Evolutionary conservation across 2,888 invertebrate genomes (phyloP), one percentile per base, ranked within the genome.

Genomic region (Oscheius sp.): DNA sequence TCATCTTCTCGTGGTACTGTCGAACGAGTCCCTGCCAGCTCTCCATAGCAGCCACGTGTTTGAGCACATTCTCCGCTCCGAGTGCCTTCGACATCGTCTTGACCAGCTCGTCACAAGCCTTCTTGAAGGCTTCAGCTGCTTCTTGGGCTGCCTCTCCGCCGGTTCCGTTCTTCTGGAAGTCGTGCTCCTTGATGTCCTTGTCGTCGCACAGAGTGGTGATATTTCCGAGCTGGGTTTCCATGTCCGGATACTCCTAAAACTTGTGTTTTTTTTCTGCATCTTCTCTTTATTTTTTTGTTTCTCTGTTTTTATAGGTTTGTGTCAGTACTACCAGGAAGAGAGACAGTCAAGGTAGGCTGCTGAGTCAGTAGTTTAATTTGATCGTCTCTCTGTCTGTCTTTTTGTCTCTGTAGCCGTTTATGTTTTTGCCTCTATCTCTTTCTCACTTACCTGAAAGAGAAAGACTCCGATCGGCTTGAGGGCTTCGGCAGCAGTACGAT

Each of bases 81-180:
- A 53, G 53, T 4, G 29, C 29, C 29, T 53, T 29, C 29, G 13
- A 29, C 53, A 53, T 13, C 10, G 29, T 29, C 29, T 53, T 53
- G 13, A 21, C 59, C 59, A 60, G 13, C n/a, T 60, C 37, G 42
- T 37, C 32, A 32, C 35, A 13, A 35, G 11, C 35, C 42, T 32
- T 60, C 13, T 60, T 35, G 59, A 35, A 60, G 5, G n/a, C 59
- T n/a, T 2, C n/a, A n/a, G 59, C 35, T n/a, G 59, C 59, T n/a
- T 21, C 35, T n/a, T 60, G 35, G 42, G 59, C 59, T 9, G 4
- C 33, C n/a, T 32, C 37, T 13, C 29, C 59, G 32, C 59, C 59
- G 35, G 32, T 35, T 1, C 59, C 59, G 35, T 10, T 60, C 11
- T 60, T 60, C 42, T 33, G 13, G 42, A 60, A 60, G n/a, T 60